Percentiles rank a stretch among this genome's conserved stretches.
Evolutionary conservation across 2,888 invertebrate species (phyloP).

Genomic region (Mythimna pallens): DNA sequence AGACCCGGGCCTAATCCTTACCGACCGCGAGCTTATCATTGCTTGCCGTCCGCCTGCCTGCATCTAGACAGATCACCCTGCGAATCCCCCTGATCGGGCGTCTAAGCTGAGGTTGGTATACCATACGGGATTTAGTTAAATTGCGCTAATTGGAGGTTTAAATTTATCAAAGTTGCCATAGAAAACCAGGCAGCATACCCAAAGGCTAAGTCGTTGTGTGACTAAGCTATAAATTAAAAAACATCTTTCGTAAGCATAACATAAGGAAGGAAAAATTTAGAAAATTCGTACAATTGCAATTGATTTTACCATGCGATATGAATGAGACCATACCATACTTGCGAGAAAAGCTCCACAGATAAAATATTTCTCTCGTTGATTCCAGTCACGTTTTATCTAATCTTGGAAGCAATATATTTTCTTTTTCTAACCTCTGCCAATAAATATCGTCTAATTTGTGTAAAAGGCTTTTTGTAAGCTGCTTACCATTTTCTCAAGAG

Average conservation of each 20-base stretch:
- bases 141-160: too few relatives aligned
- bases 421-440: conserved; percentile 17
- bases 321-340: conserved; percentile 6
- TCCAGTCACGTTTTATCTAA: conserved; percentile 35
- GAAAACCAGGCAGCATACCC: too few relatives aligned
- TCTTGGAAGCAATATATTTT: conserved; percentile 26
- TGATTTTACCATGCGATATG: background rate
- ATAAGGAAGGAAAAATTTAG: background rate
- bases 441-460: conserved; percentile 42
- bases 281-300: background rate
- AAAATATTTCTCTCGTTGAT: conserved; percentile 15
- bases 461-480: conserved; percentile 15
- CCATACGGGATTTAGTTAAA: too few relatives aligned
- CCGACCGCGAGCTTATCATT: too few relatives aligned
- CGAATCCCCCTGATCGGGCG: too few relatives aligned
- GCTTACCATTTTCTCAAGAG: conserved; percentile 3
- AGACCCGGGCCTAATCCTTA: too few relatives aligned
- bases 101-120: too few relatives aligned
- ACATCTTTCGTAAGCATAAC: background rate
- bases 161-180: too few relatives aligned
- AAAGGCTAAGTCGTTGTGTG: too few relatives aligned
- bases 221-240: too few relatives aligned
- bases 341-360: background rate
- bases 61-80: too few relatives aligned
- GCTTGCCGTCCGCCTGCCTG: too few relatives aligned